These are phyloP conservation scores for Eufriesea mexicana DNA, from an alignment of 1,140 invertebrate species.

Conservation along the genomic window DNA sequence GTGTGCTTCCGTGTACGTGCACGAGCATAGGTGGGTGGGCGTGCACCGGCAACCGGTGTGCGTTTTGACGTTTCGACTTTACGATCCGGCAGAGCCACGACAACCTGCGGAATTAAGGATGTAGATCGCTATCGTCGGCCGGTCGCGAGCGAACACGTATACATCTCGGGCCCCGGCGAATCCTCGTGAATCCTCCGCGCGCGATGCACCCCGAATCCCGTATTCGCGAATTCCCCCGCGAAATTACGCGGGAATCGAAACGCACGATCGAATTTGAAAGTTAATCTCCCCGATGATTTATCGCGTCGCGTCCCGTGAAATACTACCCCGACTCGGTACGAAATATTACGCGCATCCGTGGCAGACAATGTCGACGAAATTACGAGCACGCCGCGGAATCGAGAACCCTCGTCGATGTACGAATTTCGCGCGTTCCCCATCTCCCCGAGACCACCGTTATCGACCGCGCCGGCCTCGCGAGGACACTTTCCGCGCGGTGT, in stretches of 20 bases:
- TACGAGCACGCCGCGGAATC: background rate
- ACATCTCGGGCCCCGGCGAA: constrained; percentile 40
- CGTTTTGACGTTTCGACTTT: constrained; percentile 71
- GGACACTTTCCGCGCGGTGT: constrained; percentile 9
- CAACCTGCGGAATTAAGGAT: constrained; percentile 72
- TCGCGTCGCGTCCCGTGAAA: background rate
- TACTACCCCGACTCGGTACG: background rate
- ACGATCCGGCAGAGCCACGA: constrained; percentile 62
- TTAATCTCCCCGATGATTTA: constrained; percentile 48
- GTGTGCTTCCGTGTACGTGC: constrained; percentile 30
- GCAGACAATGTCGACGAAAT: constrained; percentile 4
- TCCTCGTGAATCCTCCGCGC: constrained; percentile 22
- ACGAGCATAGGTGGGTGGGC: constrained; percentile 60
- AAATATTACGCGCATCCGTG: background rate
- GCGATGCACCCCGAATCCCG: constrained; percentile 52
- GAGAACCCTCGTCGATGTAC: background rate
- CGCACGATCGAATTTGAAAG: constrained; percentile 56
- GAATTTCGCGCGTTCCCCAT: background rate
- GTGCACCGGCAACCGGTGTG: constrained; percentile 54
- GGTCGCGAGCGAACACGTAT: constrained; percentile 30
- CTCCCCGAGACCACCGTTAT: background rate
- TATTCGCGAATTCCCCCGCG: constrained; percentile 42
- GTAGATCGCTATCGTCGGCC: constrained; percentile 69
- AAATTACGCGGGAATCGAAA: constrained; percentile 39
- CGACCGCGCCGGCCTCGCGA: background rate